Evolutionary conservation across 2,888 invertebrate species (phyloP).

Genomic region (Parasteatoda lunata): DNA sequence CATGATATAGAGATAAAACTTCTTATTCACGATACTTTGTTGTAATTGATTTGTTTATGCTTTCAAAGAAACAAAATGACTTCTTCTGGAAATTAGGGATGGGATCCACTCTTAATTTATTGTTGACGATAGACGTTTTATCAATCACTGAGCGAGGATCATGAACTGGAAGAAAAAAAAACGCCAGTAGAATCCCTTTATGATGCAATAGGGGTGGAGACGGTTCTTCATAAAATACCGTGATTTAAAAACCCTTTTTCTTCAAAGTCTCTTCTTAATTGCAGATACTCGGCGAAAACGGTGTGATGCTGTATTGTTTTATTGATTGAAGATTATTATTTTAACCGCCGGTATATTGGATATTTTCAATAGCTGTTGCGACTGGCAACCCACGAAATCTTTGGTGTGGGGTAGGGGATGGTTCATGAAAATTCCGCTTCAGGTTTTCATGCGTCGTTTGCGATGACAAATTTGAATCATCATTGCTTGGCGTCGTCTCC

Average conservation of each 20-base stretch:
- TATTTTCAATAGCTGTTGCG: slow-evolving; percentile 50
- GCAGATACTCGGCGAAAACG: slow-evolving; percentile 28
- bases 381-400: slow-evolving; percentile 27
- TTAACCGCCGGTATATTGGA: slow-evolving; percentile 54
- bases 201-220: background rate
- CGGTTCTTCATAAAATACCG: background rate
- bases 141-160: slow-evolving; percentile 53
- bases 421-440: slow-evolving; percentile 39
- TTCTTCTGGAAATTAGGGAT: slow-evolving; percentile 25
- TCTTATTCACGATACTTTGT: slow-evolving; percentile 12
- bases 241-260: background rate
- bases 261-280: slow-evolving; percentile 47
- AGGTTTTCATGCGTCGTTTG: slow-evolving; percentile 64
- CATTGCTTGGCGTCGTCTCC: slow-evolving; percentile 25
- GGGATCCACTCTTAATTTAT: slow-evolving; percentile 42
- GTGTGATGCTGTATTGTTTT: background rate
- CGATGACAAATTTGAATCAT: slow-evolving; percentile 50
- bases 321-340: slow-evolving; percentile 53
- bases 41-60: slow-evolving; percentile 67
- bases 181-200: slow-evolving; percentile 13
- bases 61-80: slow-evolving; percentile 39
- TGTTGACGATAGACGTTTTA: slow-evolving; percentile 33
- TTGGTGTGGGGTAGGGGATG: slow-evolving; percentile 12
- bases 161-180: slow-evolving; percentile 40
- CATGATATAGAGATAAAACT: slow-evolving; percentile 25